Percentiles rank a stretch among this genome's conserved stretches.
Conservation (phyloP, 2,888 invertebrate species). For the Dexiosoma caninum region DNA sequence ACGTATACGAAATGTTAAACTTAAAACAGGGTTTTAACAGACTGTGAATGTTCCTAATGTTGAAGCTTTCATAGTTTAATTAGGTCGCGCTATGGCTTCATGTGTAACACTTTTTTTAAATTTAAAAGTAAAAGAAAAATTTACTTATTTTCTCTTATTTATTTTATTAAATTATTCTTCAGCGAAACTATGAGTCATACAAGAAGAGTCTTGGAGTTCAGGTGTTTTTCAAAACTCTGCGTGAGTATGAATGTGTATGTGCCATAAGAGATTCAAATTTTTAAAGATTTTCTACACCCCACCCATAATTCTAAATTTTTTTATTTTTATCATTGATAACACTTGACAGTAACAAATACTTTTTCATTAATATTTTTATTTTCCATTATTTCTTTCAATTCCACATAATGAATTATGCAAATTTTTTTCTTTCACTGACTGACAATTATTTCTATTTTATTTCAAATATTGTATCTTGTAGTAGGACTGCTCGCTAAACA, state of each 20-base stretch:
- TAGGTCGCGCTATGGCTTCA: background rate
- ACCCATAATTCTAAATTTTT: background rate
- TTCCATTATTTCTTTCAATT: conserved; percentile 17
- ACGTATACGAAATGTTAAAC: too few species aligned
- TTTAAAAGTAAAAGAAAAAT: too few species aligned
- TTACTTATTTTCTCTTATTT: too few species aligned
- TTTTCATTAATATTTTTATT: conserved; percentile 57
- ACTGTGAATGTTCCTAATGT: background rate
- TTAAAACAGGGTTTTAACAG: background rate
- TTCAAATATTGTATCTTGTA: conserved; percentile 54
- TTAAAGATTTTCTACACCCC: background rate
- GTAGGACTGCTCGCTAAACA: too few species aligned
- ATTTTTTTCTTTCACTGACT: conserved; percentile 57
- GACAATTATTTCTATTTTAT: conserved; percentile 63
- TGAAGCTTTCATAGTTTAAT: background rate
- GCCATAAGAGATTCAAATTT: background rate
- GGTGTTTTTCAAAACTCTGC: background rate
- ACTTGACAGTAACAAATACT: conserved; percentile 59
- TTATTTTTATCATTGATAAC: conserved; percentile 22
- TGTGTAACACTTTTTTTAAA: too few species aligned
- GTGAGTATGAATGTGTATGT: background rate
- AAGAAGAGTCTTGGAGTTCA: background rate
- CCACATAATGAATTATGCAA: conserved; percentile 69
- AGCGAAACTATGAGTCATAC: background rate
- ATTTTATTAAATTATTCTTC: background rate